Evolutionary conservation across 2,888 invertebrate genomes (phyloP).

Genomic region (Dolichopus griseipennis): DNA sequence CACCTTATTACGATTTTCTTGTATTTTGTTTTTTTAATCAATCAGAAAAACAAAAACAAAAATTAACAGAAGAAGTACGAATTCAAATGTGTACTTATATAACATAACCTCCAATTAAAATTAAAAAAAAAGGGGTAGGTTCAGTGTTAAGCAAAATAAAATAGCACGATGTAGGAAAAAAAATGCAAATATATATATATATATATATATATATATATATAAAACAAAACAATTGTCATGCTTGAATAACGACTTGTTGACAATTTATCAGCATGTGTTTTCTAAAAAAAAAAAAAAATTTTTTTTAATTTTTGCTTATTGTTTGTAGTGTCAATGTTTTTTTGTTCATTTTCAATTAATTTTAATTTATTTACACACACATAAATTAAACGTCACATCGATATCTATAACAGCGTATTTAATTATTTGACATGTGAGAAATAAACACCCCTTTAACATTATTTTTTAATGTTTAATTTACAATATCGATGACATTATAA

Average conservation of each 20-base stretch:
- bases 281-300: neutral
- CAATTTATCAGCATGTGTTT: slow-evolving; percentile 2
- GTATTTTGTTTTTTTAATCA: neutral
- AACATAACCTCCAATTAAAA: no score
- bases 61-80: no score
- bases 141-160: no score
- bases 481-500: neutral
- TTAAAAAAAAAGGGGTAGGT: no score
- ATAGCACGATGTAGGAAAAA: neutral
- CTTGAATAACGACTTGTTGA: slow-evolving; percentile 1
- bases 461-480: neutral
- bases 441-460: no score
- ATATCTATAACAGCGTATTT: neutral
- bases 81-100: no score
- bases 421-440: no score
- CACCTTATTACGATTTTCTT: neutral
- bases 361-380: neutral
- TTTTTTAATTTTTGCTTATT: no score
- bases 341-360: neutral
- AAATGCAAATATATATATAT: no score
- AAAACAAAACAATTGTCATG: neutral
- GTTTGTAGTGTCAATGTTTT: no score
- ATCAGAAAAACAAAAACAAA: no score
- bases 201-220: no score
- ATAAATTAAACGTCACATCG: neutral